A percentile compares a stretch with the other conserved stretches of the same genome.
phyloP scores from a whole-genome alignment of 2,888 invertebrate species.

The Chalcis sispes region DNA sequence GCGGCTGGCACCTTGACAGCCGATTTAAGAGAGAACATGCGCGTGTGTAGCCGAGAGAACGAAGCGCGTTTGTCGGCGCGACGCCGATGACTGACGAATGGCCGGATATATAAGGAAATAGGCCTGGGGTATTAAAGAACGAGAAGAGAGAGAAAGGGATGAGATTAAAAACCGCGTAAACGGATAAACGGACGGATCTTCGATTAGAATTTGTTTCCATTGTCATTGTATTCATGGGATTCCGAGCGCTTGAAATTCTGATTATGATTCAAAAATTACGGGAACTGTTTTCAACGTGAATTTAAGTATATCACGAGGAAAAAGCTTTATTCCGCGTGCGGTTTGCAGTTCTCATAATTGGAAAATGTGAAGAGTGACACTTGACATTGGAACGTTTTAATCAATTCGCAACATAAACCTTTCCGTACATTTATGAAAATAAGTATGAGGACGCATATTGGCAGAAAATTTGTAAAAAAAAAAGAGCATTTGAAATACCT shows the following conservation, averaged over 20 bases:
- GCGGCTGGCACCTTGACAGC: constrained; percentile 70
- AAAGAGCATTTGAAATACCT: too few species aligned
- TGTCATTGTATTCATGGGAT: constrained; percentile 52
- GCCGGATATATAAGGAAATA: constrained; percentile 56
- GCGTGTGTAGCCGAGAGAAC: constrained; percentile 55
- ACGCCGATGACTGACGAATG: constrained; percentile 70
- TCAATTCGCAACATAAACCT: not conserved
- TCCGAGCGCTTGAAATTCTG: constrained; percentile 31
- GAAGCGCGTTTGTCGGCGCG: constrained; percentile 58
- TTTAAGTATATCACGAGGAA: not conserved
- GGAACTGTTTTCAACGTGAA: not conserved
- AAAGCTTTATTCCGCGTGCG: not conserved
- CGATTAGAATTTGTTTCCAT: constrained; percentile 55
- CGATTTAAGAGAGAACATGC: constrained; percentile 56
- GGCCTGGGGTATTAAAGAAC: not conserved
- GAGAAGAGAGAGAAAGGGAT: not conserved
- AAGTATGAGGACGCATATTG: too few species aligned
- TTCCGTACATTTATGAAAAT: too few species aligned
- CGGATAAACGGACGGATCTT: constrained; percentile 20
- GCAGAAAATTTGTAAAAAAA: too few species aligned
- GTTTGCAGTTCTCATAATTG: constrained; percentile 4
- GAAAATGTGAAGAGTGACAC: not conserved
- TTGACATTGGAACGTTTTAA: constrained; percentile 24
- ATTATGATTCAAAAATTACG: constrained; percentile 49
- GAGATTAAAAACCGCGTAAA: constrained; percentile 4